Percentiles rank a stretch among this genome's conserved stretches.
phyloP scores from a whole-genome alignment of 2,797 vertebrate species.

The Sebastes iracundus region DNA sequence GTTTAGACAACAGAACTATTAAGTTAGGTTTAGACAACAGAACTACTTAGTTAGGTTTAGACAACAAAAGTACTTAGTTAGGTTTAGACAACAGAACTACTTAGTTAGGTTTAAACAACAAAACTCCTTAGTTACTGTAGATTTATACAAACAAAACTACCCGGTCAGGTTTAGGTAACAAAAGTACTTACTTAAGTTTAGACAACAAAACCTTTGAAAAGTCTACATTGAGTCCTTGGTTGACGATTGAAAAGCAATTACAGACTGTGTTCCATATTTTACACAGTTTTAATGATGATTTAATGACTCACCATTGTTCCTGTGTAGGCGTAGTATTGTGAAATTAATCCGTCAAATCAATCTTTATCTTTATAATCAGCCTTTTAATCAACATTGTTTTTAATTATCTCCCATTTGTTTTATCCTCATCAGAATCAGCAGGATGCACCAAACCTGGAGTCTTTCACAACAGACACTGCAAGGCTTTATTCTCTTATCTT shows the following conservation, averaged over 20 bases:
- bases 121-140: no score
- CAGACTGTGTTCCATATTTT: background rate
- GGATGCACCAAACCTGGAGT: background rate
- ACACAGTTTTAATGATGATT: background rate
- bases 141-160: no score
- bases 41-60: no score
- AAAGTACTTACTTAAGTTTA: no score
- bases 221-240: background rate
- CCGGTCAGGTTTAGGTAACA: no score
- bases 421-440: background rate
- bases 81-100: no score
- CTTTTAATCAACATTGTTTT: background rate
- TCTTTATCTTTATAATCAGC: background rate
- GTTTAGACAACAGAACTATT: no score
- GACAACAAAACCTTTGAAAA: no score
- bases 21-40: no score
- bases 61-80: no score
- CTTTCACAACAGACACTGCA: background rate
- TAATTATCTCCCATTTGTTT: background rate
- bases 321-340: background rate
- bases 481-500: background rate
- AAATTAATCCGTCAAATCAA: background rate
- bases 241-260: background rate
- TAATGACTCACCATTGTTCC: background rate
- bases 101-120: no score